phyloP scores from a whole-genome alignment of 2,888 invertebrate species.

The Scaptodrosophila latifasciaeformis region DNA sequence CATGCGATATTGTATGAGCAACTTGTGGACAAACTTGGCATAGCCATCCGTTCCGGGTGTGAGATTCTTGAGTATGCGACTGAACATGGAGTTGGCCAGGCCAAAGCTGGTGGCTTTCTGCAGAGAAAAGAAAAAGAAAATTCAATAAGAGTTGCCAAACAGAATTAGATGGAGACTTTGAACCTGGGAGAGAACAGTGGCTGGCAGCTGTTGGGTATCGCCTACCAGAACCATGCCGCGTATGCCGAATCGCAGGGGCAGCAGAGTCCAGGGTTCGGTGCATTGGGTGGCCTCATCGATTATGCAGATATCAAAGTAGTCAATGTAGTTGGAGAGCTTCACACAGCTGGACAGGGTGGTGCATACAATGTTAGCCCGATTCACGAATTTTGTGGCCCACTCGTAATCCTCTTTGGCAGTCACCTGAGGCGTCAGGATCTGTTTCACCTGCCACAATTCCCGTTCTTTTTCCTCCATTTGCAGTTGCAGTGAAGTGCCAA shows the following conservation, averaged over 20 bases:
- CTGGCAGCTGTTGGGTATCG: conserved; percentile 90
- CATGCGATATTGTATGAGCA: conserved; percentile 90
- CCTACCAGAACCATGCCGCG: conserved; percentile 88
- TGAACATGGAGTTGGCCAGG: conserved; percentile 85
- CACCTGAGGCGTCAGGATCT: conserved; percentile 45
- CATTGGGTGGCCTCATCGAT: conserved; percentile 93
- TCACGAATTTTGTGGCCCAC: conserved; percentile 73
- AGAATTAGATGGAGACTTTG: no score
- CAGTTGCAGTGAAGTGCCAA: conserved; percentile 50
- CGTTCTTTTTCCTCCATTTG: conserved; percentile 64
- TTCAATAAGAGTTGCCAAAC: no score
- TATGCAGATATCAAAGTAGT: conserved; percentile 80
- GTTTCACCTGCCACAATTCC: conserved; percentile 43
- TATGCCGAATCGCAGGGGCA: conserved; percentile 86
- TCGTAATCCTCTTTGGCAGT: conserved; percentile 55
- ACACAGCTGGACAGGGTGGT: conserved; percentile 81
- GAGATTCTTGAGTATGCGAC: conserved; percentile 78
- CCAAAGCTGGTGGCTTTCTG: conserved; percentile 83
- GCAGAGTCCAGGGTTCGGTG: conserved; percentile 86
- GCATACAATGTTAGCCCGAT: conserved; percentile 82
- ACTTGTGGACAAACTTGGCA: conserved; percentile 39
- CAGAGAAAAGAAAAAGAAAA: conserved; percentile 1
- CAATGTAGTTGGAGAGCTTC: conserved; percentile 62
- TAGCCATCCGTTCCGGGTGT: conserved; percentile 71
- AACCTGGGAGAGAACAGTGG: conserved; percentile 85